phyloP scores from a whole-genome alignment of 2,113 vertebrate species.

The Sula dactylatra region DNA sequence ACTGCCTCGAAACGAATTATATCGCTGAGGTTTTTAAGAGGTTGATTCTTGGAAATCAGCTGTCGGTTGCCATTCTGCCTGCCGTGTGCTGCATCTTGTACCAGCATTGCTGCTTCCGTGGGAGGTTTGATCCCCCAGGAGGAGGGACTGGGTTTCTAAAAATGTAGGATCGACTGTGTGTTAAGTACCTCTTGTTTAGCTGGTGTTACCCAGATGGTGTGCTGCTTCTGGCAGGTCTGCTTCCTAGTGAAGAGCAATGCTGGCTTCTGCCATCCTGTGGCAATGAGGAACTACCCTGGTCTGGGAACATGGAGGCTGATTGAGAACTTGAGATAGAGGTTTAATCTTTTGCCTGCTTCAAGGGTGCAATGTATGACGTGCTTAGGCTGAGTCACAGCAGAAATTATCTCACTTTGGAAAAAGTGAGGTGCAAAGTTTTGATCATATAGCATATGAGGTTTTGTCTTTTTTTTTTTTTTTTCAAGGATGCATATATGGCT shows the following conservation, averaged over 20 bases:
- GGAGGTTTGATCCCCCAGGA: background rate
- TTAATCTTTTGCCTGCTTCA: background rate
- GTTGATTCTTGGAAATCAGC: background rate
- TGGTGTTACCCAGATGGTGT: background rate
- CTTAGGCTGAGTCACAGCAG: constrained; percentile 1
- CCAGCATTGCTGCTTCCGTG: background rate
- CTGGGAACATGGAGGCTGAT: background rate
- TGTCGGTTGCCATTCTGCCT: background rate
- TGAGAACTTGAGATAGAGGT: background rate
- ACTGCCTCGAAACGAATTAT: fast-evolving
- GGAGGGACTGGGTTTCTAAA: background rate
- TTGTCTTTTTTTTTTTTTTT: background rate
- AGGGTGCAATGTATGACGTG: background rate
- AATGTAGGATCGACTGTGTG: no score
- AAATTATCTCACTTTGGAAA: constrained; percentile 10
- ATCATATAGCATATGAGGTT: background rate
- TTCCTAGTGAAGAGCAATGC: background rate
- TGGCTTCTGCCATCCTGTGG: background rate
- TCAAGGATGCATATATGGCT: background rate
- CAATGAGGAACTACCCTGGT: background rate
- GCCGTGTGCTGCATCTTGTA: background rate
- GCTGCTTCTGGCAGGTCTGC: background rate
- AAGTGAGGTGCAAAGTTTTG: background rate
- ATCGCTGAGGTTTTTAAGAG: background rate
- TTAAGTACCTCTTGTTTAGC: background rate